These are phyloP conservation scores for Capromys pilorides DNA, from an alignment of 2,797 vertebrate genomes.

Conservation along the genomic window DNA sequence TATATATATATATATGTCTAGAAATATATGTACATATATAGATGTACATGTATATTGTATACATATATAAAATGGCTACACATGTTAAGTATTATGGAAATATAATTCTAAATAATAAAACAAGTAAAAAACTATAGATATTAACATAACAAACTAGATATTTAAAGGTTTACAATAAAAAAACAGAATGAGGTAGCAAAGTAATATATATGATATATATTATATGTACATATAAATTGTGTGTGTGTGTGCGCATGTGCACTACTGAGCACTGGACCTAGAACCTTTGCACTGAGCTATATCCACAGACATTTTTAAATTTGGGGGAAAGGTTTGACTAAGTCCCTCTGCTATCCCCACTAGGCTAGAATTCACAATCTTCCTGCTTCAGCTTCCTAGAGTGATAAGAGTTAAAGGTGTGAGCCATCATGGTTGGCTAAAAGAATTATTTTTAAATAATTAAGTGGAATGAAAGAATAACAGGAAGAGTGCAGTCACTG, in stretches of 20 bases:
- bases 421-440: neutral
- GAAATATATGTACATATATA: too few relatives aligned
- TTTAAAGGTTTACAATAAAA: neutral
- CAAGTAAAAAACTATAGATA: constrained; percentile 25
- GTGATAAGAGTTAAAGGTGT: neutral
- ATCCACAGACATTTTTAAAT: neutral
- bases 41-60: too few relatives aligned
- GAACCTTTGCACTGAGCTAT: too few relatives aligned
- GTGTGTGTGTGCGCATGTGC: neutral
- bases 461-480: neutral
- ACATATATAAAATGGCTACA: too few relatives aligned
- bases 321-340: neutral
- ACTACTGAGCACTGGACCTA: neutral
- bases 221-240: neutral
- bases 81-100: too few relatives aligned
- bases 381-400: neutral
- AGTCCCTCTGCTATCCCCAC: neutral
- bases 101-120: neutral
- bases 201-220: neutral
- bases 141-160: constrained; percentile 11
- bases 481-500: neutral
- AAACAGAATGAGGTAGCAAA: constrained; percentile 28
- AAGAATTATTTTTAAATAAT: neutral
- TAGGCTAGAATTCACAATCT: neutral
- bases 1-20: too few relatives aligned